Conservation (phyloP, 2,797 vertebrate genomes). For the Myripristis jacobus region DNA sequence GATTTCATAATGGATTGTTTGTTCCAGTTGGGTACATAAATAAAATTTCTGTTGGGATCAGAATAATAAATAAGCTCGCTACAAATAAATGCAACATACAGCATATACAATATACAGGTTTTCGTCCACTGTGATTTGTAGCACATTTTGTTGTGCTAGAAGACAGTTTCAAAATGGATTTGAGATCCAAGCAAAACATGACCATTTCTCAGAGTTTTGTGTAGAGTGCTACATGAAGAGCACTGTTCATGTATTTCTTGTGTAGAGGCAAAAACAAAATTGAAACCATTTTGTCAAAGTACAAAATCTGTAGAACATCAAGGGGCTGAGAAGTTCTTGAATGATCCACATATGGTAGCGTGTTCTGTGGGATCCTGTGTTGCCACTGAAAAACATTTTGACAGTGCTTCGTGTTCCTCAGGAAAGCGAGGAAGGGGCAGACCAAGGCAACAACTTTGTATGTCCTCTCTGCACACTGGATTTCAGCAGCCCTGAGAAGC, state of each 20-base stretch:
- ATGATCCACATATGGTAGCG: too few species aligned
- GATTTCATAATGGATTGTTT: not conserved
- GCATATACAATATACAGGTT: not conserved
- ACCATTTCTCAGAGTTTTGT: too few species aligned
- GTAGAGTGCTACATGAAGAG: too few species aligned
- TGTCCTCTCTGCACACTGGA: conserved; percentile 95
- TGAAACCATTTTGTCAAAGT: too few species aligned
- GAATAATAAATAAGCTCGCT: not conserved
- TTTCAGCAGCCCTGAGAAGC: conserved; percentile 92
- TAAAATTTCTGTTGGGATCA: not conserved
- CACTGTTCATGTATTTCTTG: too few species aligned
- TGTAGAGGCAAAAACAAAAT: too few species aligned
- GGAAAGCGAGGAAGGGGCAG: conserved; percentile 82
- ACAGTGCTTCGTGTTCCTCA: conserved; percentile 56
- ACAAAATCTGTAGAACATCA: too few species aligned
- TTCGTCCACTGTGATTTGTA: too few species aligned
- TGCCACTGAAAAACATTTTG: conserved; percentile 31
- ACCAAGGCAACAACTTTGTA: conserved; percentile 80
- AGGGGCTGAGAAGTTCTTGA: too few species aligned
- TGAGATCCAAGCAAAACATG: too few species aligned
- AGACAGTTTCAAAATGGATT: too few species aligned
- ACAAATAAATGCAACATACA: not conserved
- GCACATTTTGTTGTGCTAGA: too few species aligned
- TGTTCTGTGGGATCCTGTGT: not conserved
- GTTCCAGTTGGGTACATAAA: not conserved